These are phyloP conservation scores for Cydia amplana DNA, from an alignment of 1,140 invertebrate genomes.

Conservation along the genomic window DNA sequence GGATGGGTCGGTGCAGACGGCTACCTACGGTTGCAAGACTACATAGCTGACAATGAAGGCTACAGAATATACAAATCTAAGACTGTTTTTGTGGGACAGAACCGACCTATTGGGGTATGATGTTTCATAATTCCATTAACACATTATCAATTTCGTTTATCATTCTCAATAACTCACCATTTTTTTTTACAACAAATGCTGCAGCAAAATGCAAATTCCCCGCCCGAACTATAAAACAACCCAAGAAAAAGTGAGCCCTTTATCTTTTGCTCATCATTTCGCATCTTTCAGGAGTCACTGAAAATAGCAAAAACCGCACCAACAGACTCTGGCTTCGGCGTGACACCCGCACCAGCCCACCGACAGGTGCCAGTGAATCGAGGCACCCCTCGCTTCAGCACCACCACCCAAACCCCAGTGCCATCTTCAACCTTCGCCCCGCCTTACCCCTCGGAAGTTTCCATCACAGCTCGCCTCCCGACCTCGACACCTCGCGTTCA, in stretches of 20 bases:
- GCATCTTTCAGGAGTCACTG: conserved; percentile 81
- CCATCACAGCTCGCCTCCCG: conserved; percentile 54
- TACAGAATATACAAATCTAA: conserved; percentile 90
- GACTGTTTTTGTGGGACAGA: conserved; percentile 87
- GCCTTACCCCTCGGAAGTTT: conserved; percentile 53
- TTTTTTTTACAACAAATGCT: no score
- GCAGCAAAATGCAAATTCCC: no score
- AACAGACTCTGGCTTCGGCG: conserved; percentile 82
- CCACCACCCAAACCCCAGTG: conserved; percentile 58
- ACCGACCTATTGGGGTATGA: conserved; percentile 81
- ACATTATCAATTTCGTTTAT: background rate
- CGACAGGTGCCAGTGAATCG: conserved; percentile 47
- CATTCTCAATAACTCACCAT: background rate
- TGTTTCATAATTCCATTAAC: conserved; percentile 39
- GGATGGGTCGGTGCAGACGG: conserved; percentile 92
- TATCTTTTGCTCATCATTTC: background rate
- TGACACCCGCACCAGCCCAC: conserved; percentile 68
- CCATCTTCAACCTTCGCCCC: conserved; percentile 67
- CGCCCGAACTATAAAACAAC: no score
- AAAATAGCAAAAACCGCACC: conserved; percentile 85
- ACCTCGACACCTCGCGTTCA: conserved; percentile 69
- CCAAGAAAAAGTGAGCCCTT: background rate
- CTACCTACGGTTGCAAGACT: conserved; percentile 89
- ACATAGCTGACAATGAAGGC: conserved; percentile 90
- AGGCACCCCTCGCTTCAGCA: conserved; percentile 55